Conservation (phyloP, 2,113 vertebrate genomes). For the Riparia riparia region DNA sequence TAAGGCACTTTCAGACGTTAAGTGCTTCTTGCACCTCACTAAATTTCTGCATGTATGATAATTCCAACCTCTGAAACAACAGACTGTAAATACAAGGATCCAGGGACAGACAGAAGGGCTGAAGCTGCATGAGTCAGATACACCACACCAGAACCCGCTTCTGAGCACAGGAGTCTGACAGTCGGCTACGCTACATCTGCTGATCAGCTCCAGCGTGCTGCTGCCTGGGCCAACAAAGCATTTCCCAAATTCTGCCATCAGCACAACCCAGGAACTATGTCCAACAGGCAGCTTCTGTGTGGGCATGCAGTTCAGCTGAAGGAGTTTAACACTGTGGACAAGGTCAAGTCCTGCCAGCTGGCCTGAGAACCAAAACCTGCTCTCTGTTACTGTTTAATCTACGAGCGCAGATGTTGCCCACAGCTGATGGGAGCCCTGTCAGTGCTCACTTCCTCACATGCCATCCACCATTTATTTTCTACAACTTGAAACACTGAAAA, state of each 20-base stretch:
- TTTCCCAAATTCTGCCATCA: neutral
- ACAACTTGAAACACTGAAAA: neutral
- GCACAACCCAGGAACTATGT: neutral
- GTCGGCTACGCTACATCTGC: accelerated
- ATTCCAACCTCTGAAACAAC: neutral
- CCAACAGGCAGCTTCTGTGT: neutral
- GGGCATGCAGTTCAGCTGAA: neutral
- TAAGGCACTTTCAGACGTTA: neutral
- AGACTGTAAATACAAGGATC: neutral
- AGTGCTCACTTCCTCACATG: neutral
- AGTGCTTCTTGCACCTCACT: neutral
- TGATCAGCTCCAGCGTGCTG: neutral
- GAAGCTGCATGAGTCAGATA: neutral
- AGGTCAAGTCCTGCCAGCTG: slow-evolving; percentile 46
- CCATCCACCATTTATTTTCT: neutral
- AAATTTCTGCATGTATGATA: neutral
- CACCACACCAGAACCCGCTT: neutral
- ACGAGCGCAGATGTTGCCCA: neutral
- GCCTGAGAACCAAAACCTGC: neutral
- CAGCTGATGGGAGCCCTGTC: neutral
- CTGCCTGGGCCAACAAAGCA: neutral
- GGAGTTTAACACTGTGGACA: neutral
- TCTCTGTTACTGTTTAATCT: neutral
- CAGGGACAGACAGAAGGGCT: neutral
- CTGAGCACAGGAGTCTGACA: neutral